phyloP scores from a whole-genome alignment of 23 tunicate species.

The Halocynthia aurantium region DNA sequence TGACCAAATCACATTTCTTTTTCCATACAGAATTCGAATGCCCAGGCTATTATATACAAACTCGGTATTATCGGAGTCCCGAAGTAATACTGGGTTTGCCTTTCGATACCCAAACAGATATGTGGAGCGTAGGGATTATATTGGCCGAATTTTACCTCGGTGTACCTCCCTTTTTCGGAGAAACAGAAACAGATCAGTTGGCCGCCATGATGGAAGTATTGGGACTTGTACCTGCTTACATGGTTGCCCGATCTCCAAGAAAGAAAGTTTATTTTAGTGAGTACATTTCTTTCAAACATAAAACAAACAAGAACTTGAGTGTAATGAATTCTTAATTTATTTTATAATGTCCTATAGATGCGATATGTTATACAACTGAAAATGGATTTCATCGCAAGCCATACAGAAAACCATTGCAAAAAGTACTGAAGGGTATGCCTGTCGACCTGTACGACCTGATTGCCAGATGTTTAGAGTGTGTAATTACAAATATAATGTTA shows the following conservation, averaged over 20 bases:
- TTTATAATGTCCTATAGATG: conserved; percentile 38
- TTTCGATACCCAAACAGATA: conserved; percentile 71
- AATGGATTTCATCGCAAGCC: conserved; percentile 90
- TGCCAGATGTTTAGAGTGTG: conserved; percentile 68
- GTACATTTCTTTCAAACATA: background rate
- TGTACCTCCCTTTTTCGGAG: conserved; percentile 89
- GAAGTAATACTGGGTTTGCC: conserved; percentile 79
- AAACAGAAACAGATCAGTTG: conserved; percentile 78
- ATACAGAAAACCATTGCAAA: conserved; percentile 62
- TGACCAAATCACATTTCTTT: background rate
- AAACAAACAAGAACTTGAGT: background rate
- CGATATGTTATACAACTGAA: conserved; percentile 75
- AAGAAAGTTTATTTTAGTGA: conserved; percentile 76
- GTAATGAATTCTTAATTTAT: too few relatives aligned
- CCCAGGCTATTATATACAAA: conserved; percentile 89
- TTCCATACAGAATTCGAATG: conserved; percentile 25
- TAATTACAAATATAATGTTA: background rate
- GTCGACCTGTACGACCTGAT: conserved; percentile 58
- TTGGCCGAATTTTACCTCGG: conserved; percentile 68
- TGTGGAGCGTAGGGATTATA: conserved; percentile 97
- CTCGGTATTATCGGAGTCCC: conserved; percentile 91
- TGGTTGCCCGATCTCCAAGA: conserved; percentile 74
- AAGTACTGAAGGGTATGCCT: conserved; percentile 43
- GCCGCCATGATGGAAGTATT: conserved; percentile 98
- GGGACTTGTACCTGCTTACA: conserved; percentile 76